Conservation (phyloP, 2,113 vertebrate species). For the Saimiri boliviensis region DNA sequence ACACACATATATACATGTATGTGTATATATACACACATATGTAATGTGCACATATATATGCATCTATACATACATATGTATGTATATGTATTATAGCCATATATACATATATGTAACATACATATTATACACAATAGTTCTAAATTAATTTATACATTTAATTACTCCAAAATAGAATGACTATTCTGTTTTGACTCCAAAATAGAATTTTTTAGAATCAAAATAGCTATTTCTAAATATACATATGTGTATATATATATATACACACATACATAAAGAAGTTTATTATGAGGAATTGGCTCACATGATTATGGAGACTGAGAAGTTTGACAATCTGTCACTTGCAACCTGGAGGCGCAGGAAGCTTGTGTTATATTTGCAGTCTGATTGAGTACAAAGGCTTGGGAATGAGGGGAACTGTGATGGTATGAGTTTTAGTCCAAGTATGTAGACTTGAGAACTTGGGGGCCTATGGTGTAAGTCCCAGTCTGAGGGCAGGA, state of each 20-base stretch:
- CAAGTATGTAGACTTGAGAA: background rate
- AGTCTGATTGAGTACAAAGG: background rate
- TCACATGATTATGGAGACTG: background rate
- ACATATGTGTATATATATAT: no score
- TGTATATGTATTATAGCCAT: no score
- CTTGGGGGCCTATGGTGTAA: background rate
- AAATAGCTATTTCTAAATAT: background rate
- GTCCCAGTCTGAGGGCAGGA: background rate
- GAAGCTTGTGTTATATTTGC: background rate
- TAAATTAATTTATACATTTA: background rate
- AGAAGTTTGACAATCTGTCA: background rate
- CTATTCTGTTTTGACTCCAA: no score
- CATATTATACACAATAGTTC: background rate
- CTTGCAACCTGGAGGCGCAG: background rate
- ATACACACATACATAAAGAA: no score
- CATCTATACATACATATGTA: background rate
- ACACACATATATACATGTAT: background rate
- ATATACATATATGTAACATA: no score
- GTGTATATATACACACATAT: no score
- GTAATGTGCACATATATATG: no score
- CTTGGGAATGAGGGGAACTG: background rate
- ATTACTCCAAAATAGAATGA: background rate
- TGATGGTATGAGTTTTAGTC: background rate
- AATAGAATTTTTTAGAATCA: background rate
- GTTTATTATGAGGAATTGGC: background rate